phyloP scores from a whole-genome alignment of 2,888 invertebrate species.

The Drosophila antonietae region DNA sequence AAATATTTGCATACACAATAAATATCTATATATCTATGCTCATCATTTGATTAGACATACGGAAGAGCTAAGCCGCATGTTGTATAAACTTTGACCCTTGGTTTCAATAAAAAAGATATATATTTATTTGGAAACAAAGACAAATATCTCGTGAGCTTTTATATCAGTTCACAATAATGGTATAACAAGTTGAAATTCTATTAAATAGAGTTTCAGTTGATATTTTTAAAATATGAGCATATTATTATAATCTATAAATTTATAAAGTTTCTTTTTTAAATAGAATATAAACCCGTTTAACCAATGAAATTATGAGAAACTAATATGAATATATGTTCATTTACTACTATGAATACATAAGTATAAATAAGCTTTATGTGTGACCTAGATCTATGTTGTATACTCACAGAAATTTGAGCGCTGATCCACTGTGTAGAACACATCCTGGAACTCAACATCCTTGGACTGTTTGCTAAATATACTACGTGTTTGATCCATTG shows the following conservation, averaged over 20 bases:
- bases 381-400: background rate
- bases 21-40: no score
- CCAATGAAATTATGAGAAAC: no score
- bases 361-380: background rate
- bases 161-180: no score
- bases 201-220: no score
- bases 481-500: constrained; percentile 64
- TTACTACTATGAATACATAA: background rate
- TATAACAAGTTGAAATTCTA: no score
- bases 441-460: constrained; percentile 85
- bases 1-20: no score
- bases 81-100: background rate
- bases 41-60: background rate
- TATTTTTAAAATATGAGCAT: no score
- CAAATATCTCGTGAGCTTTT: background rate
- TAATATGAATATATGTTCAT: background rate
- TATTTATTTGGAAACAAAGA: background rate
- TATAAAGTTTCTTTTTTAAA: no score
- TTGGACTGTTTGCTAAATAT: constrained; percentile 71
- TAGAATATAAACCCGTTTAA: no score
- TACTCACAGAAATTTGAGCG: constrained; percentile 77
- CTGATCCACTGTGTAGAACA: constrained; percentile 82
- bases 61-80: background rate
- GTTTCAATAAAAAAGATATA: background rate
- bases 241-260: no score